A percentile compares a stretch with the other conserved stretches of the same genome.
phyloP scores from a whole-genome alignment of 2,797 vertebrate genomes.

The Scomberomorus guttatus region DNA sequence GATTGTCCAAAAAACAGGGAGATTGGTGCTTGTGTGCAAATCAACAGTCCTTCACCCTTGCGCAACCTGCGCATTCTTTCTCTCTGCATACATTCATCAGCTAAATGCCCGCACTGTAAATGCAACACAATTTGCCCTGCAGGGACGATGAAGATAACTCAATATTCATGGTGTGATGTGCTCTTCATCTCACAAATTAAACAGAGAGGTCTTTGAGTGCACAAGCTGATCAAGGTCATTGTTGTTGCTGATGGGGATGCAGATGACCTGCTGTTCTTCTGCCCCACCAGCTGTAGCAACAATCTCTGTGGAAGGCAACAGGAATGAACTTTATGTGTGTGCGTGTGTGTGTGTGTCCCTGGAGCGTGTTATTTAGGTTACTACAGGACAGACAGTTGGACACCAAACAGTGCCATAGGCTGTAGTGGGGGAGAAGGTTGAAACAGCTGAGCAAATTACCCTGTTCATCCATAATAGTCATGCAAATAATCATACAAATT shows the following conservation, averaged over 20 bases:
- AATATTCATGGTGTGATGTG: slow-evolving; percentile 22
- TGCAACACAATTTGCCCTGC: background rate
- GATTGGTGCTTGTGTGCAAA: background rate
- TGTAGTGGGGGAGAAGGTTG: background rate
- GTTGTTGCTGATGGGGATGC: slow-evolving; percentile 28
- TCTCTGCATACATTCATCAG: background rate
- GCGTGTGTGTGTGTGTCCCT: slow-evolving; percentile 4
- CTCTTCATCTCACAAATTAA: slow-evolving; percentile 32
- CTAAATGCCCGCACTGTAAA: background rate
- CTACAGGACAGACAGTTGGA: slow-evolving; percentile 49
- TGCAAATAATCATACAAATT: slow-evolving; percentile 14
- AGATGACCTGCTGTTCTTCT: slow-evolving; percentile 54
- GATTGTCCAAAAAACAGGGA: background rate
- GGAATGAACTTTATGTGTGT: slow-evolving; percentile 17
- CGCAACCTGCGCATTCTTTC: background rate
- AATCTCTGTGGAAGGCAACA: slow-evolving; percentile 42
- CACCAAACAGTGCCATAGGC: background rate
- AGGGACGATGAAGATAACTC: background rate
- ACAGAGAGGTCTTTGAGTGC: slow-evolving; percentile 47
- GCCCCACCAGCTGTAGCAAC: slow-evolving; percentile 75
- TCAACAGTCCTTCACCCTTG: background rate
- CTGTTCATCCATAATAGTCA: slow-evolving; percentile 13
- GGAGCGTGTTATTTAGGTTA: slow-evolving; percentile 39
- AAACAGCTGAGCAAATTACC: slow-evolving; percentile 43
- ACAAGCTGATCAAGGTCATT: slow-evolving; percentile 46